Evolutionary conservation across 2,113 vertebrate species (phyloP).

Genomic region (Brachionichthys hirsutus): DNA sequence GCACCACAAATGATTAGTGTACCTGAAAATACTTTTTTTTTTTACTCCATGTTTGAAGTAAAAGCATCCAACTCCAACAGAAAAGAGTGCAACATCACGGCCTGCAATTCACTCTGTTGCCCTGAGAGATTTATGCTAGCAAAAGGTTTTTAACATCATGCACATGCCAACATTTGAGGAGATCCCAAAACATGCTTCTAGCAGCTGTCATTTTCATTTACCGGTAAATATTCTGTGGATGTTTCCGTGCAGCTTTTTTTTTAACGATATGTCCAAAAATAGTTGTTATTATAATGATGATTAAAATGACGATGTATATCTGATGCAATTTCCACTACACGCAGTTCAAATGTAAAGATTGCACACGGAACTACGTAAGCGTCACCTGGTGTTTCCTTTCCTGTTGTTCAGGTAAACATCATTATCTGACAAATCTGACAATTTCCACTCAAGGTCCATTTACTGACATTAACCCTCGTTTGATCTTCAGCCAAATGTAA

Average conservation of each 20-base stretch:
- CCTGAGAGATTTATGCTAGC: conserved; percentile 62
- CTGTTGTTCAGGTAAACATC: too few relatives aligned
- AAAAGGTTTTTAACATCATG: conserved; percentile 54
- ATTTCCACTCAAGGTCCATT: too few relatives aligned
- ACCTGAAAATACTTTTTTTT: conserved; percentile 49
- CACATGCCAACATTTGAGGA: conserved; percentile 55
- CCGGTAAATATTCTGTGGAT: too few relatives aligned
- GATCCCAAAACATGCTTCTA: conserved; percentile 62
- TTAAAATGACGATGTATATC: neutral
- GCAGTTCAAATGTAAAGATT: neutral
- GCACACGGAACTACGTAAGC: too few relatives aligned
- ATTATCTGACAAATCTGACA: too few relatives aligned
- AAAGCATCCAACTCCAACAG: conserved; percentile 37
- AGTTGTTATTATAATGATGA: too few relatives aligned
- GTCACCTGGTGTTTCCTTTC: too few relatives aligned
- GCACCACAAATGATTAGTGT: conserved; percentile 64
- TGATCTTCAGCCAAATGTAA: too few relatives aligned
- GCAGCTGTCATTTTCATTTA: conserved; percentile 54
- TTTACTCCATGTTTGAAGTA: conserved; percentile 63
- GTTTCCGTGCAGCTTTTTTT: too few relatives aligned
- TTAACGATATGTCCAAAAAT: too few relatives aligned
- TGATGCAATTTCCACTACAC: neutral
- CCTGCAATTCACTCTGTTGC: conserved; percentile 43
- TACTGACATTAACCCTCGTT: too few relatives aligned
- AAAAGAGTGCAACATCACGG: conserved; percentile 21